Evolutionary conservation across 1,140 invertebrate species (phyloP).

Genomic region (Anastatus disparis): DNA sequence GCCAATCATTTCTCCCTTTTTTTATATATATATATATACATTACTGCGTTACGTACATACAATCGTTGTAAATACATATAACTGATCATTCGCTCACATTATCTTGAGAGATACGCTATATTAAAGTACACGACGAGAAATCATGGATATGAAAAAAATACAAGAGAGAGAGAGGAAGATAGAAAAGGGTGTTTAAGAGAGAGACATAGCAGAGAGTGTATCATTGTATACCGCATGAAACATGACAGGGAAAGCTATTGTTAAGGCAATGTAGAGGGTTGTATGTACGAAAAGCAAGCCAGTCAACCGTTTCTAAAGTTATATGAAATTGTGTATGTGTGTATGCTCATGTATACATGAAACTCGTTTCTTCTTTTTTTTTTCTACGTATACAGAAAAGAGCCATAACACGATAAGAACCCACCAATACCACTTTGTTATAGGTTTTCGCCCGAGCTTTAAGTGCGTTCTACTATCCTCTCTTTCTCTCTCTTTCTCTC

Average conservation of each 20-base stretch:
- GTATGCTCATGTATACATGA: too few relatives aligned
- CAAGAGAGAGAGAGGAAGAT: constrained; percentile 28
- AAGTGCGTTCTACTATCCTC: constrained; percentile 49
- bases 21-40: too few relatives aligned
- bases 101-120: constrained; percentile 62
- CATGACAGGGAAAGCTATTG: constrained; percentile 63
- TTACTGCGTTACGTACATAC: too few relatives aligned
- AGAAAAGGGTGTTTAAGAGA: neutral
- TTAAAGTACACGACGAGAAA: constrained; percentile 8
- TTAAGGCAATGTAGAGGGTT: too few relatives aligned
- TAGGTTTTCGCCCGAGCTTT: constrained; percentile 56
- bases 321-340: too few relatives aligned
- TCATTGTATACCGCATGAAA: constrained; percentile 61
- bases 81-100: constrained; percentile 52
- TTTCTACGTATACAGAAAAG: too few relatives aligned
- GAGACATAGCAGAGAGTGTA: constrained; percentile 49
- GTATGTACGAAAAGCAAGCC: too few relatives aligned
- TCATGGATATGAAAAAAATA: too few relatives aligned
- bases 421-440: constrained; percentile 63
- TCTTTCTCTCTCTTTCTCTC: constrained; percentile 12
- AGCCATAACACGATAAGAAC: constrained; percentile 66
- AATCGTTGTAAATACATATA: too few relatives aligned
- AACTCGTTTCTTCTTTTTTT: too few relatives aligned
- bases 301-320: constrained; percentile 25
- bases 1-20: neutral